Percentiles rank a stretch among this genome's conserved stretches.
phyloP scores from a whole-genome alignment of 2,113 vertebrate species.

The Myodes glareolus region DNA sequence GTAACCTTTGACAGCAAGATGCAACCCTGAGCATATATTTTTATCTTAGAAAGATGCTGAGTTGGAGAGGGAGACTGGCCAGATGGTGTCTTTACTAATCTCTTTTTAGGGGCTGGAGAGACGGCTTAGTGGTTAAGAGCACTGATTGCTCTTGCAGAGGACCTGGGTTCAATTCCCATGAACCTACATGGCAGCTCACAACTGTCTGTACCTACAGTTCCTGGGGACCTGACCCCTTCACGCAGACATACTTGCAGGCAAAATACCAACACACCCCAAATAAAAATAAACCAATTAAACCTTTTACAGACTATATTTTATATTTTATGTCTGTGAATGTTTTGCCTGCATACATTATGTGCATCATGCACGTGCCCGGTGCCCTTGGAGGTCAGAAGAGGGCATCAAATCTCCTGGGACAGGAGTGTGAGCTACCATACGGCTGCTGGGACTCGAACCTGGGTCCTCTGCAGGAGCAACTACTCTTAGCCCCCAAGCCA shows the following conservation, averaged over 20 bases:
- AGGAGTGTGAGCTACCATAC: neutral
- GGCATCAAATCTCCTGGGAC: neutral
- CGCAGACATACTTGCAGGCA: neutral
- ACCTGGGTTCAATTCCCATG: neutral
- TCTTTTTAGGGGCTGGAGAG: neutral
- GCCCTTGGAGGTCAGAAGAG: neutral
- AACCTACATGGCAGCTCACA: neutral
- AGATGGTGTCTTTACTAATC: neutral
- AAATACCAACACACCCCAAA: neutral
- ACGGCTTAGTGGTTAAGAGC: neutral
- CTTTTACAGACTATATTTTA: no score
- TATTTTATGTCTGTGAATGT: neutral
- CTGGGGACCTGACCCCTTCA: neutral
- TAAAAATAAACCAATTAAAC: neutral
- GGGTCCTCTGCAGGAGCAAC: neutral
- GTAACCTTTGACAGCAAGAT: neutral
- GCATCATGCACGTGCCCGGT: no score
- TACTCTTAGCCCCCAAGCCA: neutral
- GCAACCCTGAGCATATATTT: neutral
- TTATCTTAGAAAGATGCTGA: neutral
- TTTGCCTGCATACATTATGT: no score
- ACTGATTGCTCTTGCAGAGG: neutral
- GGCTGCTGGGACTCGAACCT: neutral
- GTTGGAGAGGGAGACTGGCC: neutral
- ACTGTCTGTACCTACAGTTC: neutral